Evolutionary conservation across 1,140 invertebrate genomes (phyloP), one percentile per base, ranked within the genome.

Genomic region (Cataglyphis hispanica): DNA sequence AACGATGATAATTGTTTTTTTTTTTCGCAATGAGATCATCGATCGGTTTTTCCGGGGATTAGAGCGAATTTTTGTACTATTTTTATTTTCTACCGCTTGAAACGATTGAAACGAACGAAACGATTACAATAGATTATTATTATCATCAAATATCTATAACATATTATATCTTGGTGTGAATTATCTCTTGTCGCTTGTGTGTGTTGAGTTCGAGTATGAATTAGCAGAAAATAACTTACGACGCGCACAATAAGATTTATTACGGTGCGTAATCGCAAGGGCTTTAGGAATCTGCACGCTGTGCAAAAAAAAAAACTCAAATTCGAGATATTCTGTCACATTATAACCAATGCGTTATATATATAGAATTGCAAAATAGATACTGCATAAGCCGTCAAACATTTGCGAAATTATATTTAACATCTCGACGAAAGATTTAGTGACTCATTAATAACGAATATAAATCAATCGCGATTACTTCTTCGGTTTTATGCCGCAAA

Each of bases 131-230:
- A 27, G 34, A 56, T 64, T 22, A 80, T 80, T 80, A 61, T 46
- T 25, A 63, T 64, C 31, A 11, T 78, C 61, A 27, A 31, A 78
- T n/a, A n/a, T 64, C 22, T 64, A 16, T n/a, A 58, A 40, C 2
- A 25, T 78, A 53, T 78, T 3, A 25, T 78, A 53, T 78, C 27
- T 78, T 16, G 13, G n/a, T n/a, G 76, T 61, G 60, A 27, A 43
- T 43, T 77, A 77, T 66, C 40, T 25, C 8, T 31, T 16, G 37
- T 2, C 10, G 27, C 11, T 34, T 31, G 25, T 60, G 25, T 31
- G 25, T 60, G 25, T 60, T 13, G 13, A 7, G n/a, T 13, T n/a
- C 34, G 40, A 22, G 22, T 19, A 5, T 16, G 34, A 67, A 66
- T 37, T 50, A 31, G 34, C 40, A 27, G 7, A 66, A 66, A 64